phyloP scores from a whole-genome alignment of 1,140 invertebrate species.

The Zaprionus taronus region DNA sequence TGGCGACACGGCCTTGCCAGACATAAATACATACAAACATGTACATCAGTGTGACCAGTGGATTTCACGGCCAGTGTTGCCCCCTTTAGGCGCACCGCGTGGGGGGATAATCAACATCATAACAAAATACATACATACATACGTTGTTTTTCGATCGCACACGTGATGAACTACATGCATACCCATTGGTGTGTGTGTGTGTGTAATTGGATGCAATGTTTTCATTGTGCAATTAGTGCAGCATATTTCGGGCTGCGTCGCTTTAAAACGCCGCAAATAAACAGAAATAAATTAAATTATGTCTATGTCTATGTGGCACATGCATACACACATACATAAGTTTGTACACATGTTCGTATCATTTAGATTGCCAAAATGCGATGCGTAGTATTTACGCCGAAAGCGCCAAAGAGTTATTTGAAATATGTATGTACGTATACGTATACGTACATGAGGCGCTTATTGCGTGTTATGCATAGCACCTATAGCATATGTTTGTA shows the following conservation, averaged over 20 bases:
- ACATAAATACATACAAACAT: too few species aligned
- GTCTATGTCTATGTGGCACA: not conserved
- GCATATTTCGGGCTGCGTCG: slow-evolving; percentile 65
- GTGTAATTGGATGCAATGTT: slow-evolving; percentile 20
- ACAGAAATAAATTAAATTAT: slow-evolving; percentile 55
- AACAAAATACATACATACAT: not conserved
- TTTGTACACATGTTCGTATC: slow-evolving; percentile 1
- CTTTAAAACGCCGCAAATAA: slow-evolving; percentile 54
- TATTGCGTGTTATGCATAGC: too few species aligned
- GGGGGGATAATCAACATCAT: slow-evolving; percentile 31
- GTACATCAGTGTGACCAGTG: slow-evolving; percentile 28
- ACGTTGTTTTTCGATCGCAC: slow-evolving; percentile 20
- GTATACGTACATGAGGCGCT: not conserved
- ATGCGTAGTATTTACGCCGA: slow-evolving; percentile 45
- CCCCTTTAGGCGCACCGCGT: not conserved
- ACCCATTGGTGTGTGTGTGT: not conserved
- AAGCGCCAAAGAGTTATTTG: slow-evolving; percentile 30
- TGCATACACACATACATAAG: not conserved
- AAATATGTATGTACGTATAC: slow-evolving; percentile 13
- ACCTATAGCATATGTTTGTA: not conserved
- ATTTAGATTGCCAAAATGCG: slow-evolving; percentile 48
- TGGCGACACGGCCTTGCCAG: slow-evolving; percentile 23
- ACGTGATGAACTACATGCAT: slow-evolving; percentile 31
- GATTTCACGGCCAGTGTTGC: slow-evolving; percentile 29
- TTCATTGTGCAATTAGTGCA: slow-evolving; percentile 46